Percentiles rank a stretch among this genome's conserved stretches.
Evolutionary conservation across 2,888 invertebrate species (phyloP).

Genomic region (Halictus quadricinctus): DNA sequence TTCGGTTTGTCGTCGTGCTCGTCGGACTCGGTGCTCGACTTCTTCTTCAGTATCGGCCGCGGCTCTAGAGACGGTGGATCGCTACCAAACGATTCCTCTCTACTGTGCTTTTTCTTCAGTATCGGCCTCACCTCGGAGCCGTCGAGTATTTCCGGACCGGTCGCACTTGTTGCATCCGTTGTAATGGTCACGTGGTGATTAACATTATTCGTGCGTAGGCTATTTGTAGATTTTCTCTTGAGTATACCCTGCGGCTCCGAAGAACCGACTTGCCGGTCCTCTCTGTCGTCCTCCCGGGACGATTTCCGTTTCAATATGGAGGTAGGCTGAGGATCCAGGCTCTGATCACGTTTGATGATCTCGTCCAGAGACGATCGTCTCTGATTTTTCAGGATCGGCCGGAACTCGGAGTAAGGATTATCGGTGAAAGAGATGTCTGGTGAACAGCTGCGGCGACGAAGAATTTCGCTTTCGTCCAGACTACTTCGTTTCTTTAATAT

Average conservation of each 20-base stretch:
- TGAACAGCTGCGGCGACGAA: slow-evolving; percentile 87
- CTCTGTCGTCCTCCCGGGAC: slow-evolving; percentile 85
- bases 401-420: slow-evolving; percentile 84
- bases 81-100: slow-evolving; percentile 84
- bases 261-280: slow-evolving; percentile 86
- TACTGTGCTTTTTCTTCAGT: slow-evolving; percentile 91
- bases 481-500: slow-evolving; percentile 93
- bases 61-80: slow-evolving; percentile 79
- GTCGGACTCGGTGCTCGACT: slow-evolving; percentile 89
- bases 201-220: slow-evolving; percentile 84
- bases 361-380: slow-evolving; percentile 89
- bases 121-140: slow-evolving; percentile 89
- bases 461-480: slow-evolving; percentile 90
- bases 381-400: slow-evolving; percentile 87
- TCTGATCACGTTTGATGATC: slow-evolving; percentile 85
- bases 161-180: slow-evolving; percentile 86
- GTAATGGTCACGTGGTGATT: slow-evolving; percentile 87
- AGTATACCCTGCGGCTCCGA: slow-evolving; percentile 91
- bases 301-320: slow-evolving; percentile 88
- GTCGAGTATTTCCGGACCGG: slow-evolving; percentile 64
- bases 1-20: slow-evolving; percentile 89
- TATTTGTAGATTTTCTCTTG: slow-evolving; percentile 90
- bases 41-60: slow-evolving; percentile 93
- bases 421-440: slow-evolving; percentile 87
- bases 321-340: slow-evolving; percentile 87